Evolutionary conservation across 2,113 vertebrate species (phyloP).

Genomic region (Mellivora capensis): DNA sequence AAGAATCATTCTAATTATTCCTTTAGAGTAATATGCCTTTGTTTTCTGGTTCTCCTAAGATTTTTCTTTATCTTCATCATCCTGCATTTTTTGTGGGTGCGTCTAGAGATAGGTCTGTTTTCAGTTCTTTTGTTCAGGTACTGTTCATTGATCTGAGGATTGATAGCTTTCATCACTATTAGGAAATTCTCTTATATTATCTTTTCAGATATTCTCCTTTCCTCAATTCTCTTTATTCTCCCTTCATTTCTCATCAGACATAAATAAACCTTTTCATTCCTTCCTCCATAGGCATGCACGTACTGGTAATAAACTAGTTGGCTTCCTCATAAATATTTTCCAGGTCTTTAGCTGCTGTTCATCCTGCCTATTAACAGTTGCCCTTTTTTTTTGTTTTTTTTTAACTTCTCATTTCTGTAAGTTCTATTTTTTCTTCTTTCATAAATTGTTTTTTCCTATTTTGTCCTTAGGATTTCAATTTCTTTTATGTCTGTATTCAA

Average conservation of each 20-base stretch:
- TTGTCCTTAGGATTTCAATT: not conserved
- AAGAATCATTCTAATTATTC: not conserved
- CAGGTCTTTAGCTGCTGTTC: not conserved
- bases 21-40: not conserved
- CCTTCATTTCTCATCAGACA: not conserved
- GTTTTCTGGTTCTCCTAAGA: not conserved
- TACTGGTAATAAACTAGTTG: not conserved
- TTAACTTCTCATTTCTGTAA: not conserved
- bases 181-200: not conserved
- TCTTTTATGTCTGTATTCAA: not conserved
- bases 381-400: not conserved
- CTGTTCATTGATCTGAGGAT: not conserved
- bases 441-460: not conserved
- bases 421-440: not conserved
- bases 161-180: not conserved
- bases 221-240: not conserved
- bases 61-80: not conserved
- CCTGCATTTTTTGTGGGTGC: not conserved
- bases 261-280: not conserved
- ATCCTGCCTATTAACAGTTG: not conserved
- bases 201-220: not conserved
- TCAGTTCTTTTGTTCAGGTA: not conserved
- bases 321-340: not conserved
- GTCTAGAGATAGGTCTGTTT: not conserved
- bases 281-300: not conserved